Conservation (phyloP, 2,888 invertebrate genomes). For the Hemicrepidius hirtus region DNA sequence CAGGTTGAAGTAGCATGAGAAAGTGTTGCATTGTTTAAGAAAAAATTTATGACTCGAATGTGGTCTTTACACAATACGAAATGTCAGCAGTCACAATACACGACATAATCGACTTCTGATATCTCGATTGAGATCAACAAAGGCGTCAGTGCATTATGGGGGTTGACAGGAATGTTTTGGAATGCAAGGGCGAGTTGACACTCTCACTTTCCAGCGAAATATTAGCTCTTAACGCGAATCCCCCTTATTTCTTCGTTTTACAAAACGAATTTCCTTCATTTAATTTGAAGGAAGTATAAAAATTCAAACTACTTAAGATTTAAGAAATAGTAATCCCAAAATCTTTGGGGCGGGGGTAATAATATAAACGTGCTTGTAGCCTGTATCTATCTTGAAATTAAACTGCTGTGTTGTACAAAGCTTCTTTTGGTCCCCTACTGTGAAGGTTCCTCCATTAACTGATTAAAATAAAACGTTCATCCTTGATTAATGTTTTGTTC, state of each 20-base stretch:
- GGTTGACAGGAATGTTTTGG: conserved; percentile 47
- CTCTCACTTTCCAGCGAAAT: conserved; percentile 32
- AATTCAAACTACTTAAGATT: neutral
- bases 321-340: conserved; percentile 30
- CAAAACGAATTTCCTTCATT: conserved; percentile 5
- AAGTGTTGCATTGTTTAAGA: neutral
- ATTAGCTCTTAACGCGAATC: conserved; percentile 1
- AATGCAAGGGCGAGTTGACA: conserved; percentile 49
- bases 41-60: conserved; percentile 15
- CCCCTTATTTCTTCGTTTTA: neutral
- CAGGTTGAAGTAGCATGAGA: no score
- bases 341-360: conserved; percentile 37
- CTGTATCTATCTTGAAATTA: conserved; percentile 32
- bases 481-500: conserved; percentile 61
- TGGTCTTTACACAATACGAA: conserved; percentile 29
- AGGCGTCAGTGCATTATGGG: conserved; percentile 50
- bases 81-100: conserved; percentile 48
- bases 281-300: neutral
- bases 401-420: conserved; percentile 40
- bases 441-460: conserved; percentile 63
- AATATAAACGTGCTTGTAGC: conserved; percentile 28
- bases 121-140: conserved; percentile 54
- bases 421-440: conserved; percentile 38
- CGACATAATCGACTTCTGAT: conserved; percentile 54
- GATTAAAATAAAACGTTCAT: conserved; percentile 65